A percentile compares a stretch with the other conserved stretches of the same genome.
phyloP scores from a whole-genome alignment of 1,140 invertebrate genomes.

The Drosophila orosa region DNA sequence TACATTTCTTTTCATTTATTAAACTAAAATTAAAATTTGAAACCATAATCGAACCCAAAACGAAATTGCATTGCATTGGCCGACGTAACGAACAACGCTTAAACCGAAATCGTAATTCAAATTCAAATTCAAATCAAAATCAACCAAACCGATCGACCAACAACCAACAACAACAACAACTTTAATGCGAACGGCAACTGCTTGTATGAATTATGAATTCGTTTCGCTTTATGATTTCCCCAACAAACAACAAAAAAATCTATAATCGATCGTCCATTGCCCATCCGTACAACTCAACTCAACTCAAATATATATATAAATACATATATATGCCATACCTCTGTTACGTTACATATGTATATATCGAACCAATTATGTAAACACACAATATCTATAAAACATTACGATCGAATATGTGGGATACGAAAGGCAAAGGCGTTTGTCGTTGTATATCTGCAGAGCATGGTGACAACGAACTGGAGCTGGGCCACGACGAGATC shows the following conservation, averaged over 20 bases:
- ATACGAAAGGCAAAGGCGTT: slow-evolving; percentile 84
- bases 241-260: slow-evolving; percentile 54
- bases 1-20: slow-evolving; percentile 74
- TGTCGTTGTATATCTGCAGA: slow-evolving; percentile 88
- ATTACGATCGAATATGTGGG: slow-evolving; percentile 70
- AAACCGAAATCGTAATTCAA: slow-evolving; percentile 25
- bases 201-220: slow-evolving; percentile 72
- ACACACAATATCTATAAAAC: slow-evolving; percentile 64
- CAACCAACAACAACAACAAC: slow-evolving; percentile 63
- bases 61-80: slow-evolving; percentile 57
- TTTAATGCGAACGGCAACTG: slow-evolving; percentile 78
- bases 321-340: slow-evolving; percentile 46
- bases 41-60: slow-evolving; percentile 30
- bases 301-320: slow-evolving; percentile 40
- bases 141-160: slow-evolving; percentile 54
- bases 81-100: slow-evolving; percentile 56
- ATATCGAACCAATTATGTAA: slow-evolving; percentile 62
- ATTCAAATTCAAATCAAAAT: slow-evolving; percentile 30
- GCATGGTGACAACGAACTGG: slow-evolving; percentile 87
- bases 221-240: slow-evolving; percentile 72
- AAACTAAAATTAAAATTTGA: slow-evolving; percentile 21
- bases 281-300: slow-evolving; percentile 40
- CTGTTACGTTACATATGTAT: slow-evolving; percentile 62
- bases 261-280: slow-evolving; percentile 58
- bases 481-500: slow-evolving; percentile 89